Evolutionary conservation across 2,888 invertebrate species (phyloP).

Genomic region (Lasius platythorax): DNA sequence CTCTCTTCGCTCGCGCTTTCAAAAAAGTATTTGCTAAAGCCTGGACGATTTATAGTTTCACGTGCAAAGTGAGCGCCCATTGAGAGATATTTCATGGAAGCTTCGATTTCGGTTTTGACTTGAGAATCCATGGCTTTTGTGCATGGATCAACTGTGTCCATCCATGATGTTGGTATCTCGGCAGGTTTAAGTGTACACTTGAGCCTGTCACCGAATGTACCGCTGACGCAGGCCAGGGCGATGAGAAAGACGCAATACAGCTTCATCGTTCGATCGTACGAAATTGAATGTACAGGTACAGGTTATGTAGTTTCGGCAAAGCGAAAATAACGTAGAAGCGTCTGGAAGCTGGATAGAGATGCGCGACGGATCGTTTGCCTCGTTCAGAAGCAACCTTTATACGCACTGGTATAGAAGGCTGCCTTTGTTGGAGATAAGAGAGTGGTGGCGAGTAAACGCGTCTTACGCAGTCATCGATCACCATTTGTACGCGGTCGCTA

Average conservation of each 20-base stretch:
- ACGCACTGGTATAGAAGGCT: too few species aligned
- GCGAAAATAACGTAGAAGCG: too few species aligned
- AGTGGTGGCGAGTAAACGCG: too few species aligned
- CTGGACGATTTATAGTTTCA: constrained; percentile 93
- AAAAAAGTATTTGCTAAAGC: constrained; percentile 95
- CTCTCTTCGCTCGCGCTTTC: constrained; percentile 95
- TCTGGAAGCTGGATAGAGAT: too few species aligned
- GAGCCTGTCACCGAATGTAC: constrained; percentile 86
- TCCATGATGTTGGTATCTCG: constrained; percentile 89
- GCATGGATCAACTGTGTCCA: constrained; percentile 90
- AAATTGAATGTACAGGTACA: too few species aligned
- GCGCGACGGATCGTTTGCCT: too few species aligned
- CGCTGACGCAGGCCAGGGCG: constrained; percentile 86
- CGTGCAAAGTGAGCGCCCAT: constrained; percentile 94
- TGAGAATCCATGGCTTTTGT: constrained; percentile 89
- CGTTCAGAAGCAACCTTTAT: too few species aligned
- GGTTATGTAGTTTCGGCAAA: too few species aligned
- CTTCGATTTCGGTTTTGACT: constrained; percentile 92
- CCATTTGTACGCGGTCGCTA: too few species aligned
- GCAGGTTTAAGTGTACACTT: constrained; percentile 89
- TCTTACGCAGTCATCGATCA: too few species aligned
- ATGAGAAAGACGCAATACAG: constrained; percentile 87
- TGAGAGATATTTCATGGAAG: constrained; percentile 93
- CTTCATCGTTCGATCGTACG: constrained; percentile 78
- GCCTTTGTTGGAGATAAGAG: too few species aligned